phyloP scores from a whole-genome alignment of 2,888 invertebrate species.

The Pedicia rivosa region DNA sequence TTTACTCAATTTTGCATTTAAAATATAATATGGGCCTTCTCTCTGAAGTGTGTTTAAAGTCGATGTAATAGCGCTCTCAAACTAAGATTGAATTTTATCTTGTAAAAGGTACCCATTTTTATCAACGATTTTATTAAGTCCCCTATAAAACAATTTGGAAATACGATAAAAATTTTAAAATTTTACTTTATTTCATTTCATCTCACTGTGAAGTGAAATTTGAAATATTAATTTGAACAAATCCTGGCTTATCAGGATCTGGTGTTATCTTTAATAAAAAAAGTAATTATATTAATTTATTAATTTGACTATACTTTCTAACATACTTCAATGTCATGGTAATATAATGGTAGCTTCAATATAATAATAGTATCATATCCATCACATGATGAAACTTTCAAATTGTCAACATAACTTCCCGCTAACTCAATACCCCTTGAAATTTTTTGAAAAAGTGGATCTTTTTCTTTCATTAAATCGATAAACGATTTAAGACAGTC shows the following conservation, averaged over 20 bases:
- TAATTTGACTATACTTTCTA: too few relatives aligned
- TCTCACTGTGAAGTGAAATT: too few relatives aligned
- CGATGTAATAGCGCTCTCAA: neutral
- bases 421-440: neutral
- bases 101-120: neutral
- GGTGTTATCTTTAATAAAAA: too few relatives aligned
- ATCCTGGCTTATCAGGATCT: neutral
- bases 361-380: neutral
- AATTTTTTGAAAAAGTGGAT: neutral
- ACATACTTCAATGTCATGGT: too few relatives aligned
- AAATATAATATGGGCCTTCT: too few relatives aligned
- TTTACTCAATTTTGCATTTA: too few relatives aligned
- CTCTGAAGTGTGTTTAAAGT: too few relatives aligned
- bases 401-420: conserved; percentile 1
- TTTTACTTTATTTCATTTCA: too few relatives aligned
- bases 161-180: neutral
- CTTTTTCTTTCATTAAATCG: neutral
- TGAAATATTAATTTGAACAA: neutral
- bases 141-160: neutral
- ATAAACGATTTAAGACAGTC: neutral
- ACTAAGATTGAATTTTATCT: neutral
- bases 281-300: too few relatives aligned
- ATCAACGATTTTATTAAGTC: neutral
- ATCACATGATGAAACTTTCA: neutral
- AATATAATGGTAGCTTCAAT: too few relatives aligned